A percentile compares a stretch with the other conserved stretches of the same genome.
Evolutionary conservation across 2,797 vertebrate genomes (phyloP).

Genomic region (Megaceryle alcyon): DNA sequence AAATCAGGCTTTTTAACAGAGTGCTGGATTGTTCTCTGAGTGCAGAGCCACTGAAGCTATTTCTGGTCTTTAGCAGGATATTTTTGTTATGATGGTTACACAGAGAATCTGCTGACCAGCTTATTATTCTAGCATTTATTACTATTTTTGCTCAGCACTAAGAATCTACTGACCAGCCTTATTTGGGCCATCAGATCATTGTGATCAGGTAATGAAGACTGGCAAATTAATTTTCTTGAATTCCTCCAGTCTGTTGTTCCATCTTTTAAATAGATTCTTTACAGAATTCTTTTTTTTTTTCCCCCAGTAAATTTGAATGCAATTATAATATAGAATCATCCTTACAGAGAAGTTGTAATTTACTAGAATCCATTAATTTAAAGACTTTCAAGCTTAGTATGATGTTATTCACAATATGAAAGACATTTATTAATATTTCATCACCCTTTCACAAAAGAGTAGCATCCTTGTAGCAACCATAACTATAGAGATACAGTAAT

Average conservation of each 20-base stretch:
- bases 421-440: neutral
- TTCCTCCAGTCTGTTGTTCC: neutral
- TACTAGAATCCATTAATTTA: neutral
- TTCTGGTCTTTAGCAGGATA: neutral
- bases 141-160: neutral
- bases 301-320: neutral
- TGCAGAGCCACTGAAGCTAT: neutral
- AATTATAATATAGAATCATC: neutral
- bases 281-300: neutral
- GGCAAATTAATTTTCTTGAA: neutral
- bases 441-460: neutral
- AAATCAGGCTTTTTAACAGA: neutral
- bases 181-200: neutral
- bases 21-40: neutral
- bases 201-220: neutral
- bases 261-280: neutral
- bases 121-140: neutral
- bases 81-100: neutral
- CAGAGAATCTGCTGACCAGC: neutral
- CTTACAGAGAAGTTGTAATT: neutral
- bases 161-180: neutral
- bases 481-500: neutral
- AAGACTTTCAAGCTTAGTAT: neutral
- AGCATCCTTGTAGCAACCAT: neutral
- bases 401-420: neutral